Percentiles rank a stretch among this genome's conserved stretches.
phyloP scores from a whole-genome alignment of 2,113 vertebrate genomes.

The Saguinus imperator region DNA sequence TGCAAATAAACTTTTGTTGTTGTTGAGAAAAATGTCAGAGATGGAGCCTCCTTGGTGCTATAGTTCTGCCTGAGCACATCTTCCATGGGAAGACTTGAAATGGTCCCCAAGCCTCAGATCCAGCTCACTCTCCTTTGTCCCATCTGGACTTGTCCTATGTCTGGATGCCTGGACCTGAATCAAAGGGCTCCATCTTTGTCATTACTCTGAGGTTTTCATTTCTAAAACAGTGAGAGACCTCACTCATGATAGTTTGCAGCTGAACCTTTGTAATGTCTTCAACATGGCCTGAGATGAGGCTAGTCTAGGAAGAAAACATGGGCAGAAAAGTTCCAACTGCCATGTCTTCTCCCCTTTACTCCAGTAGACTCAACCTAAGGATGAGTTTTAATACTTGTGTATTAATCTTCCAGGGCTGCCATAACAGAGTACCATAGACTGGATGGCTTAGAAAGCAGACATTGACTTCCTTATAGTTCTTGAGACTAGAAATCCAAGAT shows the following conservation, averaged over 20 bases:
- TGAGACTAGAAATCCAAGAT: not conserved
- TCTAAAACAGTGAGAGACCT: not conserved
- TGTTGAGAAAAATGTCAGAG: too few relatives aligned
- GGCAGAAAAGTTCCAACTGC: not conserved
- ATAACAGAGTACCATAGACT: not conserved
- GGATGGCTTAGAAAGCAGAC: not conserved
- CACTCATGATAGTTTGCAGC: not conserved
- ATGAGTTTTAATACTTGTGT: not conserved
- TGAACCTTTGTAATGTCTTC: not conserved
- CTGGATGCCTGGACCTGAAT: not conserved
- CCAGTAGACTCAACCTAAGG: not conserved
- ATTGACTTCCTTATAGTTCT: not conserved
- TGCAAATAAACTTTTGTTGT: slow-evolving; percentile 53
- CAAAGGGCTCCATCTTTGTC: not conserved
- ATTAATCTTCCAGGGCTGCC: not conserved
- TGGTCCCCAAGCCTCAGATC: not conserved
- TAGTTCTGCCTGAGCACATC: not conserved
- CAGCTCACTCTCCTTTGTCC: not conserved
- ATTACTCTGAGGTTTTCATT: not conserved
- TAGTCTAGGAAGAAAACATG: not conserved
- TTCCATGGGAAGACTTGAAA: not conserved
- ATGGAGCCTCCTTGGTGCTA: not conserved
- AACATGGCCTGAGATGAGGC: not conserved
- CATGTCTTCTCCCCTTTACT: not conserved
- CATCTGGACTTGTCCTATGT: not conserved